Evolutionary conservation across 2,113 vertebrate genomes (phyloP).

Genomic region (Microcebus griseorufus): DNA sequence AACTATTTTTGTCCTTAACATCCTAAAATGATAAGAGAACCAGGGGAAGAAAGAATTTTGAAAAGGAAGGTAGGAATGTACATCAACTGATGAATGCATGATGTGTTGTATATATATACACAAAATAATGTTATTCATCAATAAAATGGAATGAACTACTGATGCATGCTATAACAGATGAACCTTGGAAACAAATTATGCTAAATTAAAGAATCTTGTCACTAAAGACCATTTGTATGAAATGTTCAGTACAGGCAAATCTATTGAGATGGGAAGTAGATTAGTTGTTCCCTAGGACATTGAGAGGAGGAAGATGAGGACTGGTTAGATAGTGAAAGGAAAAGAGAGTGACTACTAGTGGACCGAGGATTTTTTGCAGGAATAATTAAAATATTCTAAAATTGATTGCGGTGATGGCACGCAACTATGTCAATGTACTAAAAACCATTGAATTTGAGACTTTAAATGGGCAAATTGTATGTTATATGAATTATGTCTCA

Average conservation of each 20-base stretch:
- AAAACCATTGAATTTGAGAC: background rate
- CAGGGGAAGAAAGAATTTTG: background rate
- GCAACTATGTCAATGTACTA: background rate
- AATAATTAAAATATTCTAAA: background rate
- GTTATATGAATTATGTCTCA: background rate
- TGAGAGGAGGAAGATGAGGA: background rate
- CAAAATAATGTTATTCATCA: background rate
- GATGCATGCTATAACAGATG: background rate
- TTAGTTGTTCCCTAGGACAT: background rate
- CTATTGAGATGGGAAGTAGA: background rate
- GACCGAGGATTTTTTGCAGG: background rate
- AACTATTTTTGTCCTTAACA: background rate
- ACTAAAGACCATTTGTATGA: background rate
- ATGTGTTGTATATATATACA: background rate
- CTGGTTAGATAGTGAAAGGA: background rate
- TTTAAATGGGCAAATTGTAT: background rate
- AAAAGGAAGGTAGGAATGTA: background rate
- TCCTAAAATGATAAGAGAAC: background rate
- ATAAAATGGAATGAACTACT: background rate
- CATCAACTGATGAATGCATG: background rate
- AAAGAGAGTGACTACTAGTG: background rate
- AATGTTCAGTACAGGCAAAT: background rate
- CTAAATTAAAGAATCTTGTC: background rate
- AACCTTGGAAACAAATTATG: background rate
- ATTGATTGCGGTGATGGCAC: background rate